A percentile compares a stretch with the other conserved stretches of the same genome.
Conservation (phyloP, 2,113 vertebrate genomes). For the Dunckerocampus dactyliophorus region DNA sequence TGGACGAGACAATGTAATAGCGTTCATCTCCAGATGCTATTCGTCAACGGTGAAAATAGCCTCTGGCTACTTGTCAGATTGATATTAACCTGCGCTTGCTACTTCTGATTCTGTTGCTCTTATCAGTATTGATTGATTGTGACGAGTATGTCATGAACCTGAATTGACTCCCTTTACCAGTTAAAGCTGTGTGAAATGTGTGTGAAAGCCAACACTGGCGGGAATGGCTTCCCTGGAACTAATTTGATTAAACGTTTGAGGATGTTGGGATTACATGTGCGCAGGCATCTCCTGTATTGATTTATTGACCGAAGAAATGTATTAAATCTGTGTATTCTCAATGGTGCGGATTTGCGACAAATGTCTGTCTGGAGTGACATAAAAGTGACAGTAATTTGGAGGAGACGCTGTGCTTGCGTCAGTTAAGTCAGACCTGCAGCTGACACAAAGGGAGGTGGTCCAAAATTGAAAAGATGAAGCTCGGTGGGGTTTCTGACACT, state of each 20-base stretch:
- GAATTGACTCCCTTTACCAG: not conserved
- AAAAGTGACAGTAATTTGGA: not conserved
- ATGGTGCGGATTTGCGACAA: not conserved
- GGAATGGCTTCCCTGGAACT: not conserved
- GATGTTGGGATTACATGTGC: not conserved
- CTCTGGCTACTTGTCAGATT: not conserved
- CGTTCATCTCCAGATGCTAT: not conserved
- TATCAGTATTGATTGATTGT: not conserved
- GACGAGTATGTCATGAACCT: not conserved
- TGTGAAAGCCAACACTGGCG: not conserved
- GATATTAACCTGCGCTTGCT: not conserved
- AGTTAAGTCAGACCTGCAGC: not conserved
- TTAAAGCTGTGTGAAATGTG: not conserved
- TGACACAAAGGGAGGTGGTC: not conserved
- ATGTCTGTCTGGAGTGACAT: not conserved
- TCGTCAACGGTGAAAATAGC: not conserved
- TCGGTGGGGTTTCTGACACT: conserved; percentile 3
- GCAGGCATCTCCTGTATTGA: not conserved
- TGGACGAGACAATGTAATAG: not conserved
- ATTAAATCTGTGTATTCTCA: not conserved
- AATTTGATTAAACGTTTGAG: too few species aligned
- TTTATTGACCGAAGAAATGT: not conserved
- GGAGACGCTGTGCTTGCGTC: not conserved
- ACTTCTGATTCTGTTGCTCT: not conserved
- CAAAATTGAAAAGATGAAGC: conserved; percentile 4